phyloP scores from a whole-genome alignment of 2,888 invertebrate genomes.

The Tuberolachnus salignus region DNA sequence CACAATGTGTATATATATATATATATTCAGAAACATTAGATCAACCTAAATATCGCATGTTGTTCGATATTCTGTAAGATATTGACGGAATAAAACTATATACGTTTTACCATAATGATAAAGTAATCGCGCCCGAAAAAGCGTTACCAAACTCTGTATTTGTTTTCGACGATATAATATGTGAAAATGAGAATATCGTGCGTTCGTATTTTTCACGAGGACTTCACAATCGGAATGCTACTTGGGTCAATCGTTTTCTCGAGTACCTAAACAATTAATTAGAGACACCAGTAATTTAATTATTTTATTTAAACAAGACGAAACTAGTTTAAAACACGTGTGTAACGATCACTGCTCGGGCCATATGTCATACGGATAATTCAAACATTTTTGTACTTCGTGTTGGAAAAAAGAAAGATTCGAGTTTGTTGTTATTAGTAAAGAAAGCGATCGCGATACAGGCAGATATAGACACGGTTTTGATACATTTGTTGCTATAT shows the following conservation, averaged over 20 bases:
- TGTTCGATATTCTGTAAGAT: too few relatives aligned
- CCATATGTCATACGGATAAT: neutral
- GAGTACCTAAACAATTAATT: conserved; percentile 60
- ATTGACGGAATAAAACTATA: too few relatives aligned
- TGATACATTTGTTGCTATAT: too few relatives aligned
- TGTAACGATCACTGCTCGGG: conserved; percentile 20
- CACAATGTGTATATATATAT: too few relatives aligned
- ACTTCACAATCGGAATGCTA: conserved; percentile 59
- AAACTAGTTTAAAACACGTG: conserved; percentile 11
- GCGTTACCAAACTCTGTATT: conserved; percentile 61
- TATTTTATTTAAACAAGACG: conserved; percentile 26
- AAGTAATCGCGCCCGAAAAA: too few relatives aligned
- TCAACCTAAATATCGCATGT: too few relatives aligned
- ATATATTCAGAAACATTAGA: too few relatives aligned
- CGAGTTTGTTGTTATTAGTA: conserved; percentile 57
- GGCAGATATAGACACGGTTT: conserved; percentile 9
- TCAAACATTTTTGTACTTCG: neutral
- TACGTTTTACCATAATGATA: too few relatives aligned
- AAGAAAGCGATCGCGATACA: conserved; percentile 20
- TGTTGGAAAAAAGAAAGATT: neutral
- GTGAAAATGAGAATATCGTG: conserved; percentile 59
- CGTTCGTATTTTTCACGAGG: conserved; percentile 59
- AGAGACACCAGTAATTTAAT: conserved; percentile 27
- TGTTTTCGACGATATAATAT: conserved; percentile 62
- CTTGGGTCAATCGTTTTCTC: conserved; percentile 59